These are phyloP conservation scores for Coelopa frigida DNA, from an alignment of 1,140 invertebrate species.

Conservation along the genomic window DNA sequence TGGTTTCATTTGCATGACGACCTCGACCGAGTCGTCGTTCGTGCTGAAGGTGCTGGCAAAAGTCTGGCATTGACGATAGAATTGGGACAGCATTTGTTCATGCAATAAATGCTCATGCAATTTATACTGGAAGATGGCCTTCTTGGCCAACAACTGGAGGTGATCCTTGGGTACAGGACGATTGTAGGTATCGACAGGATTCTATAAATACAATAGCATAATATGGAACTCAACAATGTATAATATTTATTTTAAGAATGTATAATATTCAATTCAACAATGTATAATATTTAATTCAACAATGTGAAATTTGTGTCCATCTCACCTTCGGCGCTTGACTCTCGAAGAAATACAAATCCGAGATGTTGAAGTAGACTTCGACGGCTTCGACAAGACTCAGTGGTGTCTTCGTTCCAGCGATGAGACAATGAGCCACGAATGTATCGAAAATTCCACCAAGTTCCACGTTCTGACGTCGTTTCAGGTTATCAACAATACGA, in stretches of 20 bases:
- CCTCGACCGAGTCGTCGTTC: constrained; percentile 8
- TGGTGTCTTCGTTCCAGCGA: constrained; percentile 1
- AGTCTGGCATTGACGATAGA: constrained; percentile 12
- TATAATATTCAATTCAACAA: neutral
- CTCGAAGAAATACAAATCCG: constrained; percentile 11
- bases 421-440: constrained; percentile 7
- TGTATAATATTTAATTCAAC: neutral
- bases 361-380: constrained; percentile 3
- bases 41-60: constrained; percentile 11
- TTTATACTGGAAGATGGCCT: constrained; percentile 12
- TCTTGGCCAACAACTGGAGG: constrained; percentile 5
- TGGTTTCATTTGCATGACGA: constrained; percentile 7
- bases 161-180: neutral
- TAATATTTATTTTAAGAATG: neutral
- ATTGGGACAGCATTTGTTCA: constrained; percentile 11
- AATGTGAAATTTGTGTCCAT: neutral
- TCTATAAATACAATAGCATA: constrained; percentile 2
- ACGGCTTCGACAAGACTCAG: constrained; percentile 3
- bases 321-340: neutral
- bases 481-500: constrained; percentile 12
- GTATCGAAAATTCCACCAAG: constrained; percentile 15
- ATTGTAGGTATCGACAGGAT: neutral
- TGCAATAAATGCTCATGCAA: constrained; percentile 15
- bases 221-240: neutral
- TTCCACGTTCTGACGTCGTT: constrained; percentile 9